Conservation (phyloP, 2,888 invertebrate species). For the Archaeoteleia sp. region DNA sequence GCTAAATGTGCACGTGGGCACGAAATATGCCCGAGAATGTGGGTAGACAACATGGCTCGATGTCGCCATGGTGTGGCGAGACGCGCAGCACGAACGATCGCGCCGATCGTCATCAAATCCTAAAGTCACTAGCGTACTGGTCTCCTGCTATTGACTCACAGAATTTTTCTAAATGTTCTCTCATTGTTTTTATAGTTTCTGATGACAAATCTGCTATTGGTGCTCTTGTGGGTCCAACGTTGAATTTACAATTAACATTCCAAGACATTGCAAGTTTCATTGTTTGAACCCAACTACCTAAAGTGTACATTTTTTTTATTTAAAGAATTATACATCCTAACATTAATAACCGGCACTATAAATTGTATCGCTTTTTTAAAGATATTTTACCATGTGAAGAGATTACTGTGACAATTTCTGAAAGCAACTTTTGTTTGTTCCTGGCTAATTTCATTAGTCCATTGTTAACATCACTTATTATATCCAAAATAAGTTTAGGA, state of each 20-base stretch:
- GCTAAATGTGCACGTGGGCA: no score
- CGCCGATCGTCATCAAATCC: no score
- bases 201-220: slow-evolving; percentile 77
- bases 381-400: slow-evolving; percentile 71
- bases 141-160: no score
- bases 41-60: no score
- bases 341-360: no score
- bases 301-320: slow-evolving; percentile 37
- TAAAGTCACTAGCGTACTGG: no score
- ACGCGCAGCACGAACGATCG: no score
- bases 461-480: slow-evolving; percentile 76
- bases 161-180: slow-evolving; percentile 60
- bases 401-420: slow-evolving; percentile 66
- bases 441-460: slow-evolving; percentile 76
- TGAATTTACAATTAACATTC: slow-evolving; percentile 78
- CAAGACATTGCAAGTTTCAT: slow-evolving; percentile 83
- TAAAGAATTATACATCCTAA: neutral
- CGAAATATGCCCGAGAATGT: no score
- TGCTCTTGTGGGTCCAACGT: slow-evolving; percentile 79
- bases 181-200: slow-evolving; percentile 72
- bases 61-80: no score
- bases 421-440: slow-evolving; percentile 76
- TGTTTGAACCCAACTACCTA: slow-evolving; percentile 82
- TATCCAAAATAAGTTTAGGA: slow-evolving; percentile 78
- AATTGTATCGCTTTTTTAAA: slow-evolving; percentile 9